Evolutionary conservation across 2,113 vertebrate species (phyloP), one percentile per base, ranked within the genome.

Genomic region (Dicrurus megarhynchus): DNA sequence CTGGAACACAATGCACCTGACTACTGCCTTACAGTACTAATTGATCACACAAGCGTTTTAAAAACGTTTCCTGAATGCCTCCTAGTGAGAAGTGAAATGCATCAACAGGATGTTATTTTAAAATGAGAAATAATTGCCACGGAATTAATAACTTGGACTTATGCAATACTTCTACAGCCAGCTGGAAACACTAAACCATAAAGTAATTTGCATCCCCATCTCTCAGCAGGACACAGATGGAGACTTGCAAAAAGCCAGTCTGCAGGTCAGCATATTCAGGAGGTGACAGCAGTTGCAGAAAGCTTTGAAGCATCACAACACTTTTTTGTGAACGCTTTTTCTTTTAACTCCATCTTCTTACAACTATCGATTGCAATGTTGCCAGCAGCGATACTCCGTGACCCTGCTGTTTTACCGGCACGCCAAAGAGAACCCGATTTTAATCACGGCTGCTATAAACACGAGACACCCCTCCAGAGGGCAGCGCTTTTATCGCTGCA

Each of bases 81-180:
- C 71, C 89, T 77, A 81, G 78, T 84, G 87, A 97, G 94, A 91
- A 64, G 52, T 65, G 77, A 94, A 85, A 84, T 33, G 61, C 79
- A 93, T 88, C 93, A 90, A 96, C 80, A 96, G 95, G 94, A 95
- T 49, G 80, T 94, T 81, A 52, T 41, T 91, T 94, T 88, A 95
- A 93, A 89, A 92, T 37, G 57, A 96, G 55, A 96, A 97, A 96
- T 87, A 95, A 97, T 84, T 93, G 74, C 11, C 70, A 55, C 83
- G 35, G 92, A 96, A 97, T 86, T 93, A 93, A 82, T 92, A 96
- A 97, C 71, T 44, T 55, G 68, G 69, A 87, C 76, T 97, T 95
- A 91, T 65, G 93, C 88, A 97, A 95, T 63, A 67, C 65, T 88
- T 84, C 75, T 68, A 39, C 81, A 96, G 91, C 82, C 90, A 93